These are phyloP conservation scores for Anas bahamensis DNA, from an alignment of 2,797 vertebrate species.

Conservation along the genomic window DNA sequence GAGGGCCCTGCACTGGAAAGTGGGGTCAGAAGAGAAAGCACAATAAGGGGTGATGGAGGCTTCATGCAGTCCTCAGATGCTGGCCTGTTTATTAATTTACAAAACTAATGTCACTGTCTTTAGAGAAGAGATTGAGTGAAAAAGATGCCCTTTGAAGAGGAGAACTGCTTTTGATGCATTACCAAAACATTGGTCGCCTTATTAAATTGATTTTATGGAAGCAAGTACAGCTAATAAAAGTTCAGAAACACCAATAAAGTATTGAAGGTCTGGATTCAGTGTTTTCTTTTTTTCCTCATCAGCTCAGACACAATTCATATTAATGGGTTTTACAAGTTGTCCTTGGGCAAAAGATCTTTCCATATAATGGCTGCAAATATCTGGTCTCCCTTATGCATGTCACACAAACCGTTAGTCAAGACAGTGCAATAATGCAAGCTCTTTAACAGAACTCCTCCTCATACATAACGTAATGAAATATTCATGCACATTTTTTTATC, in stretches of 20 bases:
- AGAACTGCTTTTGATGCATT: constrained; percentile 65
- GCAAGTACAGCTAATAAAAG: constrained; percentile 59
- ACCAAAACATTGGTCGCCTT: constrained; percentile 61
- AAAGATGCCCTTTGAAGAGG: constrained; percentile 66
- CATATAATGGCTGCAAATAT: constrained; percentile 34
- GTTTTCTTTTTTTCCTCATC: constrained; percentile 49
- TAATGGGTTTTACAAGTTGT: constrained; percentile 53
- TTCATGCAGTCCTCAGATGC: constrained; percentile 75
- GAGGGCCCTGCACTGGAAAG: constrained; percentile 78
- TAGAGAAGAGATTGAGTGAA: constrained; percentile 73
- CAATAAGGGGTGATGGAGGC: constrained; percentile 75
- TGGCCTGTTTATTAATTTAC: constrained; percentile 81
- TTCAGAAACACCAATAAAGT: constrained; percentile 63
- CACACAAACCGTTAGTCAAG: constrained; percentile 20
- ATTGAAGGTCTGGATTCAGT: constrained; percentile 29
- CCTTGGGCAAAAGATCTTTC: constrained; percentile 38
- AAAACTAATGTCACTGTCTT: constrained; percentile 74
- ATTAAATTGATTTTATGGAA: constrained; percentile 73
- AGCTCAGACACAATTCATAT: constrained; percentile 51
- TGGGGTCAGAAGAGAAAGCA: constrained; percentile 78
- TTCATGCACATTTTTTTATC: background rate
- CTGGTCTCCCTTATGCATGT: constrained; percentile 35
- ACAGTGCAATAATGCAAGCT: background rate
- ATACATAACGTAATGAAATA: background rate
- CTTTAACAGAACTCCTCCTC: background rate